Percentiles rank a stretch among this genome's conserved stretches.
These are phyloP conservation scores for Diphyllodes magnificus DNA, from an alignment of 2,113 vertebrate genomes.

Conservation along the genomic window DNA sequence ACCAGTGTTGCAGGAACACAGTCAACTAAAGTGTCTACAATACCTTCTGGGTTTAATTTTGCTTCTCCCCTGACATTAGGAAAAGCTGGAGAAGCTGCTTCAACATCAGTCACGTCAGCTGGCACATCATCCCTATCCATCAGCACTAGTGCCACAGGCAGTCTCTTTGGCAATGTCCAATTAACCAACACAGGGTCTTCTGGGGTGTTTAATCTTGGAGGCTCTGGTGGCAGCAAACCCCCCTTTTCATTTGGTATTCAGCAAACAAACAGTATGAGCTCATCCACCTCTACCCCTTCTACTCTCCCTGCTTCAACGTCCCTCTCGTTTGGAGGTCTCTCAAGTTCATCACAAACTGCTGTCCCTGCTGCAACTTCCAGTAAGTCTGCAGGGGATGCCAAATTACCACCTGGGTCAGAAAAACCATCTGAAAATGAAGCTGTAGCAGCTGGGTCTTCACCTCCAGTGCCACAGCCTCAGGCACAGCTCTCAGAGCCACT, in stretches of 20 bases:
- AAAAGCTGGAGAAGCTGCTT: constrained; percentile 67
- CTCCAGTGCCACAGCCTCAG: background rate
- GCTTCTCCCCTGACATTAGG: background rate
- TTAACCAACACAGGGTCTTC: background rate
- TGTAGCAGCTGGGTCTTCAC: background rate
- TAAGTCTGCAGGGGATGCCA: constrained; percentile 53
- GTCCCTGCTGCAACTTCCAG: background rate
- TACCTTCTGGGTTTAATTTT: constrained; percentile 68
- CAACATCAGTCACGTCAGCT: background rate
- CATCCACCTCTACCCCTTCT: constrained; percentile 24
- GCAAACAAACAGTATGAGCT: background rate
- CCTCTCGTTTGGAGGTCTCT: constrained; percentile 52
- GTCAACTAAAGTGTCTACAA: constrained; percentile 25
- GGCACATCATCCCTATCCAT: background rate
- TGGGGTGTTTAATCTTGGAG: constrained; percentile 70
- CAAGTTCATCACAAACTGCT: constrained; percentile 33
- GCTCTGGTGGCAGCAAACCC: constrained; percentile 44
- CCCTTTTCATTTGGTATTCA: constrained; percentile 68
- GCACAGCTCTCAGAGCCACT: background rate
- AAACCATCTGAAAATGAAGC: constrained; percentile 26
- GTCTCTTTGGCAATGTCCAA: constrained; percentile 52
- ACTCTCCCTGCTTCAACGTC: constrained; percentile 41
- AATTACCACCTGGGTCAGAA: background rate
- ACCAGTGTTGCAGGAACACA: background rate
- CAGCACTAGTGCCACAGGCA: background rate